These are phyloP conservation scores for Protonemura montana DNA, from an alignment of 2,888 invertebrate species.

Conservation along the genomic window DNA sequence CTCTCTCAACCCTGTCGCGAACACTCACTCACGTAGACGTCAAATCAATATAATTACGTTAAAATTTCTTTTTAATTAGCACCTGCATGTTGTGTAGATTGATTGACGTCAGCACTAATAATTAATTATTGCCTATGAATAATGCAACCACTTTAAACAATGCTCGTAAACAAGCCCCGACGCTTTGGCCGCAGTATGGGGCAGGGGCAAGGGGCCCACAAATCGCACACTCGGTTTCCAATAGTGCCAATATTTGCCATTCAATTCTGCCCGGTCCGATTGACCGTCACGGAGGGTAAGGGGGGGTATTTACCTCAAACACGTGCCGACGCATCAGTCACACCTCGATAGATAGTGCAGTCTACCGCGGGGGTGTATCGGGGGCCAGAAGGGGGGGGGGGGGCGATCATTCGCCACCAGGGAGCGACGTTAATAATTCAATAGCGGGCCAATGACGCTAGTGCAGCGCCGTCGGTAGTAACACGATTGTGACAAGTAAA, in stretches of 20 bases:
- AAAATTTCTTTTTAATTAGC: slow-evolving; percentile 7
- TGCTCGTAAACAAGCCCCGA: not conserved
- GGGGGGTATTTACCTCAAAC: slow-evolving; percentile 36
- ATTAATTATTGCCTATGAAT: slow-evolving; percentile 38
- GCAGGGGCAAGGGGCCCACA: not conserved
- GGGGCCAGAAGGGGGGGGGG: not conserved
- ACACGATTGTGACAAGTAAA: slow-evolving; percentile 12
- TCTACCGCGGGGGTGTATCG: not conserved
- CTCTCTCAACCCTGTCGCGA: not conserved
- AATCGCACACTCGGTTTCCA: not conserved
- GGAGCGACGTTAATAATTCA: not conserved
- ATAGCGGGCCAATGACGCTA: not conserved
- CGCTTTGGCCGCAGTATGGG: not conserved
- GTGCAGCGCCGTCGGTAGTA: not conserved
- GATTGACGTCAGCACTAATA: slow-evolving; percentile 39
- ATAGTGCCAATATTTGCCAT: not conserved
- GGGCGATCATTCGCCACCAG: not conserved
- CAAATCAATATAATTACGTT: slow-evolving; percentile 7
- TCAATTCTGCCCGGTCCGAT: slow-evolving; percentile 14
- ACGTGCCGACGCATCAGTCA: slow-evolving; percentile 16
- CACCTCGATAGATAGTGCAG: slow-evolving; percentile 20
- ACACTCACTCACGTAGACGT: not conserved
- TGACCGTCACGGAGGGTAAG: not conserved
- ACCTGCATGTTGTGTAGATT: slow-evolving; percentile 28
- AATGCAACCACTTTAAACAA: slow-evolving; percentile 35